Base-by-base conservation (phyloP, 2,113 vertebrate genomes). In the Micromys minutus region DNA sequence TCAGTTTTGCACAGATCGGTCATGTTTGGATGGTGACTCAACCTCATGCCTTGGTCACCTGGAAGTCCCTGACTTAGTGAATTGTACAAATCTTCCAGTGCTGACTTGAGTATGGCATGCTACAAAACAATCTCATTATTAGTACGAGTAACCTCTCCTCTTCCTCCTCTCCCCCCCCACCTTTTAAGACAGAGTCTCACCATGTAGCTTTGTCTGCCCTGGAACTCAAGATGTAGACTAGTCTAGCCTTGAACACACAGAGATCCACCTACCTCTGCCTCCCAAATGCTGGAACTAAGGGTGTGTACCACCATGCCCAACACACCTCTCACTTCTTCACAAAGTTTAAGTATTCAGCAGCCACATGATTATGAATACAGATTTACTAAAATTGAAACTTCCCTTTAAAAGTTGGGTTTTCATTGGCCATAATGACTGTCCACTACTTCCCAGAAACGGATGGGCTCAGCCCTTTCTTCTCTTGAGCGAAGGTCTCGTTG, bases 21-120 rank as follows among this genome's bases (percentile, higher is more conserved):
- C 24, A 5, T 26, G 17, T 4, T 1, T 1, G 1, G 36, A 5
- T 1, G 21, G 26, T 8, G 36, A 71, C 4, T 26, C 19, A 55
- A 26, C 12, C 1, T 39, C 10, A 2, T 0, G 17, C 31, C 7
- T 5, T 6, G 47, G 15, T 34, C 50, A 7, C 42, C 24, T 11
- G 34, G 75, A 76, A 39, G 75, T 80, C 3, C 26, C 5, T 19
- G 34, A 5, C 45, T 31, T 21, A n/a, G n/a, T n/a, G 83, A 87
- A 3, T 29, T 39, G 17, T 1, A 17, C 45, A 47, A 39, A 39
- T 13, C 15, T 71, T 10, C 34, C 61, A 36, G 42, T 16, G 39
- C 45, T n/a, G 59, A 15, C 0, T 12, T 1, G 22, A 19, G 42
- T 12, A 52, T 29, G 5, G 24, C 3, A 47, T 9, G n/a, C 10